These are phyloP conservation scores for Drosophila pectinifera DNA, from an alignment of 1,140 invertebrate species.

Conservation along the genomic window DNA sequence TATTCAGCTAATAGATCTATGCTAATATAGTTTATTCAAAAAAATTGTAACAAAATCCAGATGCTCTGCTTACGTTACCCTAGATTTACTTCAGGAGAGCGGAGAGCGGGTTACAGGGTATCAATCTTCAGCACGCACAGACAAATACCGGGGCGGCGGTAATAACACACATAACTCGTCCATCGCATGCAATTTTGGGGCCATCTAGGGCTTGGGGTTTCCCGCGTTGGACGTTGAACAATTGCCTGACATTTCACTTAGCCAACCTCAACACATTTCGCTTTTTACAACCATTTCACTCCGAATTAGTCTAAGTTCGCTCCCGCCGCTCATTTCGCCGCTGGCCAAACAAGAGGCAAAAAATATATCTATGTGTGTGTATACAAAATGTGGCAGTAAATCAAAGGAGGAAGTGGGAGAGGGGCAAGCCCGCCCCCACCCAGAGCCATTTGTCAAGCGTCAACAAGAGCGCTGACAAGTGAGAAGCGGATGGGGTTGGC, in stretches of 20 bases:
- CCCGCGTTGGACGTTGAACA: constrained; percentile 59
- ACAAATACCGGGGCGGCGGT: constrained; percentile 20
- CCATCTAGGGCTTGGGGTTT: constrained; percentile 32
- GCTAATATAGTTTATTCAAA: no score
- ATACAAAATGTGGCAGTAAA: constrained; percentile 71
- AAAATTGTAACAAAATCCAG: no score
- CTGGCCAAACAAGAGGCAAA: constrained; percentile 22
- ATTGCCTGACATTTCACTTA: constrained; percentile 71
- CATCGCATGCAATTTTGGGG: constrained; percentile 50
- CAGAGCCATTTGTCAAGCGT: constrained; percentile 77
- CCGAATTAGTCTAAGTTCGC: constrained; percentile 57
- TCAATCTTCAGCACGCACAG: constrained; percentile 18
- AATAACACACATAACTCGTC: constrained; percentile 56
- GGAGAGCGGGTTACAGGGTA: constrained; percentile 11
- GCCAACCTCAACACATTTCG: constrained; percentile 66
- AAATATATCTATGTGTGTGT: constrained; percentile 46
- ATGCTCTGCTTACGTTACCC: neutral
- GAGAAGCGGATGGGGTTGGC: constrained; percentile 44
- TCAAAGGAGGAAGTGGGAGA: constrained; percentile 48
- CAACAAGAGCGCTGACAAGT: constrained; percentile 79
- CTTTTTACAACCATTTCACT: constrained; percentile 56
- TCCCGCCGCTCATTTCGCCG: constrained; percentile 21
- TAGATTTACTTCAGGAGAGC: neutral
- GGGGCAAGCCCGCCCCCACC: constrained; percentile 8
- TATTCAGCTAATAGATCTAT: no score